Percentiles rank a stretch among this genome's conserved stretches.
These are phyloP conservation scores for Paratrypauchen microcephalus DNA, from an alignment of 2,797 vertebrate genomes.

Conservation along the genomic window DNA sequence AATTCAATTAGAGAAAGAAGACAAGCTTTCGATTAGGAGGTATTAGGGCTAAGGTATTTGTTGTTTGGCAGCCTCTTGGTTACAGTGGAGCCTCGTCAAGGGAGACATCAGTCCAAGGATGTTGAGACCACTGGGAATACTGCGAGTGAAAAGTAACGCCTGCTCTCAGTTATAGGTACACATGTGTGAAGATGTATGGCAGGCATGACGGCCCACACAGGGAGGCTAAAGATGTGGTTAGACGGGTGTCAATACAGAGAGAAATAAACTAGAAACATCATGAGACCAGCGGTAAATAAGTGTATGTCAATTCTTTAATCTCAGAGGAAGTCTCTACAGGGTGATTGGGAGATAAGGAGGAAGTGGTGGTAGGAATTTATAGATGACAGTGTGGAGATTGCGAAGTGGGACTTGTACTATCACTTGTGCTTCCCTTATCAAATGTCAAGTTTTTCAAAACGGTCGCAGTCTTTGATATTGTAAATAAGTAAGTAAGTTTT, in stretches of 20 bases:
- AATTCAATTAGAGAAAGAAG: conserved; percentile 62
- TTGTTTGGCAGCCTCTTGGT: conserved; percentile 55
- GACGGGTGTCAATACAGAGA: conserved; percentile 27
- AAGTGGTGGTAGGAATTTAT: conserved; percentile 5
- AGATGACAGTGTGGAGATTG: neutral
- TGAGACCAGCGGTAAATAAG: neutral
- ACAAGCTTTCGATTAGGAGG: conserved; percentile 55
- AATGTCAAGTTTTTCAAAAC: neutral
- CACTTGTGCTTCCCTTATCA: neutral
- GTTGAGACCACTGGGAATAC: conserved; percentile 48
- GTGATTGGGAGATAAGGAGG: neutral
- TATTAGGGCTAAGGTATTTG: conserved; percentile 49
- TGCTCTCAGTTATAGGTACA: conserved; percentile 29
- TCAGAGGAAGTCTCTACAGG: neutral
- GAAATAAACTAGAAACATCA: conserved; percentile 7
- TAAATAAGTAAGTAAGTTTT: no score
- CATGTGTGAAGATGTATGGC: conserved; percentile 31
- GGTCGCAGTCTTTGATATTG: neutral
- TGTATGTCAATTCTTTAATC: conserved; percentile 15
- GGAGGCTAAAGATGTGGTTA: conserved; percentile 19
- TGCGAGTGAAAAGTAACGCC: conserved; percentile 35
- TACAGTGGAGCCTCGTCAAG: conserved; percentile 43
- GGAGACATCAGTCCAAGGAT: conserved; percentile 50
- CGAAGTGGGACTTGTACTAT: neutral
- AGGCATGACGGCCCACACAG: conserved; percentile 19